These are phyloP conservation scores for Hydrotaea cyrtoneurina DNA, from an alignment of 2,888 invertebrate species.

Conservation along the genomic window DNA sequence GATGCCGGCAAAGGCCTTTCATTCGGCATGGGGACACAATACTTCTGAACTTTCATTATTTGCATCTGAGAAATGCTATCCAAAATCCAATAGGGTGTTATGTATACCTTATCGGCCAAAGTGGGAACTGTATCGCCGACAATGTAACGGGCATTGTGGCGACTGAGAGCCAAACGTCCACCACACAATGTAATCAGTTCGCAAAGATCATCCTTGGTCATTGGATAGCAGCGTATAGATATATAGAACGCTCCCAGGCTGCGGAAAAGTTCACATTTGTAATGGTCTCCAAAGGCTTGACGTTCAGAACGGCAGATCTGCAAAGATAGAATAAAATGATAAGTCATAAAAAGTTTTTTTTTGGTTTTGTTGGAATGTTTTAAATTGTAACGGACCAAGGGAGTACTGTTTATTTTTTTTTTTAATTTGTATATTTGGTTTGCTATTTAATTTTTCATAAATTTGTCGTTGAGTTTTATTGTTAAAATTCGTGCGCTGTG, in stretches of 20 bases:
- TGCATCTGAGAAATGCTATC: slow-evolving; percentile 84
- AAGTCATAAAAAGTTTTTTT: too few relatives aligned
- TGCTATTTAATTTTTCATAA: too few relatives aligned
- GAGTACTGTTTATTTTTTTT: too few relatives aligned
- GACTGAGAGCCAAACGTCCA: slow-evolving; percentile 82
- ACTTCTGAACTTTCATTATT: slow-evolving; percentile 81
- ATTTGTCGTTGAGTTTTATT: too few relatives aligned
- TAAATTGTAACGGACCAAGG: too few relatives aligned
- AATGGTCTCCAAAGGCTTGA: slow-evolving; percentile 84
- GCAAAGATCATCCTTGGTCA: slow-evolving; percentile 82
- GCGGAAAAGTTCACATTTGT: slow-evolving; percentile 83
- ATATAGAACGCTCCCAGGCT: slow-evolving; percentile 84
- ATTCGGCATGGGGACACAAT: slow-evolving; percentile 73
- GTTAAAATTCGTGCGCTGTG: too few relatives aligned
- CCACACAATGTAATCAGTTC: slow-evolving; percentile 84
- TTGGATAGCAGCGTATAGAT: slow-evolving; percentile 80
- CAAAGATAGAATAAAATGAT: slow-evolving; percentile 52
- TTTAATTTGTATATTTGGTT: too few relatives aligned
- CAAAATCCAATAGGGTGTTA: slow-evolving; percentile 84
- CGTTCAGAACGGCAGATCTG: slow-evolving; percentile 84
- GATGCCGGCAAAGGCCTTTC: slow-evolving; percentile 26
- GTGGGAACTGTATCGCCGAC: slow-evolving; percentile 81
- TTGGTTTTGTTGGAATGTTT: too few relatives aligned
- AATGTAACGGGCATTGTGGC: slow-evolving; percentile 82
- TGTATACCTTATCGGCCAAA: slow-evolving; percentile 78